Evolutionary conservation across 1,140 invertebrate genomes (phyloP).

Genomic region (Caenorhabditis brenneri): DNA sequence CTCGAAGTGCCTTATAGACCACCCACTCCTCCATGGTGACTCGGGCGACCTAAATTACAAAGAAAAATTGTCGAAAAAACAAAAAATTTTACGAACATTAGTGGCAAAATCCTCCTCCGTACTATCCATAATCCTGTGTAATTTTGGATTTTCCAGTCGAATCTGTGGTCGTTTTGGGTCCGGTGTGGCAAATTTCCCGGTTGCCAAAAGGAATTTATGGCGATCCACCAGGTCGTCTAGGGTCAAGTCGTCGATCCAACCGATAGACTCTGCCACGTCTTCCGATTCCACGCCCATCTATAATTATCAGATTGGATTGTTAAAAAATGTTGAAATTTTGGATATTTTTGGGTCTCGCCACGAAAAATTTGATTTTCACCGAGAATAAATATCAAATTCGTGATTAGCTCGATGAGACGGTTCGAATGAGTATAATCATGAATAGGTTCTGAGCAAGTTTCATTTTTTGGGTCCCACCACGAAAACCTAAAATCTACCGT

Average conservation of each 20-base stretch:
- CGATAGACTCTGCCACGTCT: slow-evolving; percentile 26
- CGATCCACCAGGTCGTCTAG: slow-evolving; percentile 63
- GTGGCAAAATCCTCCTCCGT: slow-evolving; percentile 59
- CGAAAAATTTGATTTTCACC: no score
- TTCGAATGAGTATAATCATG: no score
- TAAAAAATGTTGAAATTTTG: no score
- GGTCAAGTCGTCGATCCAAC: slow-evolving; percentile 28
- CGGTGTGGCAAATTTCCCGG: slow-evolving; percentile 62
- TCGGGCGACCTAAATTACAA: slow-evolving; percentile 48
- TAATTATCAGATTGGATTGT: slow-evolving; percentile 33
- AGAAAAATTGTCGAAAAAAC: background rate
- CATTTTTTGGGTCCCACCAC: no score
- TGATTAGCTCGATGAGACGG: no score
- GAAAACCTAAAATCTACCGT: no score
- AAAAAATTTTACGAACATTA: background rate
- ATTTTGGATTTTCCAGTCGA: slow-evolving; percentile 62
- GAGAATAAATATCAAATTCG: no score
- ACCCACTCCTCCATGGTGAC: slow-evolving; percentile 64
- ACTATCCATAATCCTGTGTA: slow-evolving; percentile 56
- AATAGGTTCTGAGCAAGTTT: no score
- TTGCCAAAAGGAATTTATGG: slow-evolving; percentile 63
- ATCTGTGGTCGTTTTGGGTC: slow-evolving; percentile 63
- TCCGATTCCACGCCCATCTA: slow-evolving; percentile 63
- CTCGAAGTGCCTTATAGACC: slow-evolving; percentile 56
- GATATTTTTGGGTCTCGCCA: no score